These are phyloP conservation scores for Gallinago media DNA, from an alignment of 2,113 vertebrate species.

Conservation along the genomic window DNA sequence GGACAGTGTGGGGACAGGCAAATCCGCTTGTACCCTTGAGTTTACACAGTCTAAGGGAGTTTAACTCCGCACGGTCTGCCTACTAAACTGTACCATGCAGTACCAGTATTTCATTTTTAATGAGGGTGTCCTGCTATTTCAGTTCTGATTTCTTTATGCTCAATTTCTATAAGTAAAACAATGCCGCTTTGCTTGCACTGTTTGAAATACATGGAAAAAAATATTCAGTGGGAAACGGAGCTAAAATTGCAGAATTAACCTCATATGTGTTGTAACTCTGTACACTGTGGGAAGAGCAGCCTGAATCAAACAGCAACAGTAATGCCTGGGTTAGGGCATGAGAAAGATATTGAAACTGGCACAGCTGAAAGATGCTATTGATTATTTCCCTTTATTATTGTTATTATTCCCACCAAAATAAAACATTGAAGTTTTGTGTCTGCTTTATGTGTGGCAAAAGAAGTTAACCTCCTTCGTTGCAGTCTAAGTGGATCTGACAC, in stretches of 20 bases:
- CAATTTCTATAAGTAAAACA: background rate
- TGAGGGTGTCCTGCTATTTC: background rate
- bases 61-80: background rate
- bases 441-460: background rate
- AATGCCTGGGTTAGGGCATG: background rate
- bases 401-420: background rate
- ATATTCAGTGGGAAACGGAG: background rate
- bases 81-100: background rate
- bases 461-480: background rate
- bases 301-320: background rate
- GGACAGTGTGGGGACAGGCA: background rate
- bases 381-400: background rate
- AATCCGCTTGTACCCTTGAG: background rate
- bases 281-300: background rate
- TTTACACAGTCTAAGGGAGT: background rate
- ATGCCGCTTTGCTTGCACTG: background rate
- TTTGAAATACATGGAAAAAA: background rate
- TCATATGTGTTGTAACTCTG: background rate
- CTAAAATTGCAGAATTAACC: background rate
- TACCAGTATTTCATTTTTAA: background rate
- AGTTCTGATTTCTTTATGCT: background rate
- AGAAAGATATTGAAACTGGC: background rate
- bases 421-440: background rate
- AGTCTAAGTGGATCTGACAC: background rate
- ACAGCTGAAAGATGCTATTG: background rate